Evolutionary conservation across 2,113 vertebrate genomes (phyloP), one percentile per base, ranked within the genome.

Genomic region (Balaenoptera acutorostrata): DNA sequence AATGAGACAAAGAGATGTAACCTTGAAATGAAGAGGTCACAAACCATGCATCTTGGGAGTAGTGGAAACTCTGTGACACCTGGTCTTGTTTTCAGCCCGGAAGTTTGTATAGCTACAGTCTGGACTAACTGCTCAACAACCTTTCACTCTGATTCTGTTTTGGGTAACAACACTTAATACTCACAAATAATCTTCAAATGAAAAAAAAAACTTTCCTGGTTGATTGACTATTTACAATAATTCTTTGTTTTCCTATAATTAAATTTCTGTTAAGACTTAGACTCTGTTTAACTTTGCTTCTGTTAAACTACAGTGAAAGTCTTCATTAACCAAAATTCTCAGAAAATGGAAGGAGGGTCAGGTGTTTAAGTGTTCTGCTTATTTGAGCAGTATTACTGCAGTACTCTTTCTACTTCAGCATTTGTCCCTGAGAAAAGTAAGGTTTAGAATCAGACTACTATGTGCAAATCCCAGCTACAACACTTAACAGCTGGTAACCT

Each of bases 291-390:
- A 52, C 52, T 49, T 49, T 49, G 14, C 49, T 52, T 90, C 15
- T 88, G 3, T 96, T 89, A 82, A 95, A 82, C 36, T 77, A 52
- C 31, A 71, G 17, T 74, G 52, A 83, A 96, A 87, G 21, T 93
- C 44, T 96, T 95, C 52, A 49, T 95, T 90, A 84, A 84, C 44
- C 36, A 95, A 66, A 92, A 93, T 89, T 78, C 25, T 93, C 33
- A 87, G 63, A 69, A 95, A 87, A 68, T 78, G 61, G 49, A 96
- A 87, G 52, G 49, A 59, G 33, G 33, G 7, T 46, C 46, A 72
- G 33, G 4, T 86, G 5, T 86, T 80, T 81, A 90, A 90, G 27
- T 66, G 10, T 71, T 88, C 29, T 81, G 46, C 59, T 95, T 90
- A 75, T 61, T 69, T 94, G 44, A 88, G 36, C 7, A 82, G 29